A percentile compares a stretch with the other conserved stretches of the same genome.
Conservation (phyloP, 1,140 invertebrate species). For the Aphidius gifuensis region DNA sequence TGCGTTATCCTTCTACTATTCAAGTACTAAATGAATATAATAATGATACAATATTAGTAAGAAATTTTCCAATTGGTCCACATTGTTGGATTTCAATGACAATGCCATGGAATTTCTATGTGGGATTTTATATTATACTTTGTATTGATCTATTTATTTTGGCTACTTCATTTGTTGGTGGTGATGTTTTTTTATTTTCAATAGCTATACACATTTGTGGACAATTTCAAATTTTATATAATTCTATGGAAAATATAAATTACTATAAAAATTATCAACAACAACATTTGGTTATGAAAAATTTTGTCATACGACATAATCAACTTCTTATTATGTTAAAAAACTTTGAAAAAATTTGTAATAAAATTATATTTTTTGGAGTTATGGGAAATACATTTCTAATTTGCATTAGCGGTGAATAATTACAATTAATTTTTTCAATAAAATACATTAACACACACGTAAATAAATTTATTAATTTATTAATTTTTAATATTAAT, state of each 20-base stretch:
- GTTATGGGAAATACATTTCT: constrained; percentile 6
- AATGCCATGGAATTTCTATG: constrained; percentile 5
- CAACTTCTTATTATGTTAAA: constrained; percentile 18
- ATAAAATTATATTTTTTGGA: constrained; percentile 23
- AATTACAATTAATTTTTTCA: too few species aligned
- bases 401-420: constrained; percentile 20
- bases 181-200: constrained; percentile 21
- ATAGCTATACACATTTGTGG: constrained; percentile 24
- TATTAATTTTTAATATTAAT: too few species aligned
- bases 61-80: constrained; percentile 19
- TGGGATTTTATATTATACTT: constrained; percentile 10
- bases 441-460: too few species aligned
- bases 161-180: constrained; percentile 15
- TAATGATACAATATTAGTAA: background rate
- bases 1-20: constrained; percentile 5
- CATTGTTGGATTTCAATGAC: constrained; percentile 19
- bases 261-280: background rate
- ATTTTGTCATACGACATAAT: constrained; percentile 20
- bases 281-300: background rate
- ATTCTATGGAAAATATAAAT: constrained; percentile 4
- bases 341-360: constrained; percentile 22
- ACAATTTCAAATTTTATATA: constrained; percentile 18
- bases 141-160: constrained; percentile 12
- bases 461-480: too few species aligned
- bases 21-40: background rate